These are phyloP conservation scores for Prietella phreatophila DNA, from an alignment of 2,113 vertebrate genomes.

Conservation along the genomic window DNA sequence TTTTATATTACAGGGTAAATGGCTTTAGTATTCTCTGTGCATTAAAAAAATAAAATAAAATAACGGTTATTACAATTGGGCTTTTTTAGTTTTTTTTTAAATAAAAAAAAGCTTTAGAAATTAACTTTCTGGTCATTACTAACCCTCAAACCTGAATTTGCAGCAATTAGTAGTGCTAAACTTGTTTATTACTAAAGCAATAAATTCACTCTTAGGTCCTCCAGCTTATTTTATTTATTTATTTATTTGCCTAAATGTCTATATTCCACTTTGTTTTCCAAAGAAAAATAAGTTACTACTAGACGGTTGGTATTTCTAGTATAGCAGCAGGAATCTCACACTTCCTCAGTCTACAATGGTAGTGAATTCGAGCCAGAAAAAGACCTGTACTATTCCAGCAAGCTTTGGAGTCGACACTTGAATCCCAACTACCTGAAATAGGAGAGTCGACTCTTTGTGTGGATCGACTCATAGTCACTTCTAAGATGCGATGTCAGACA, in stretches of 20 bases:
- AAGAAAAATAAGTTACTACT: background rate
- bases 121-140: too few species aligned
- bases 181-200: too few species aligned
- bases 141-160: too few species aligned
- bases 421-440: background rate
- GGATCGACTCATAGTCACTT: background rate
- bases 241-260: background rate
- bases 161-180: too few species aligned
- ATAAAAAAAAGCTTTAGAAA: too few species aligned
- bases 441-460: background rate
- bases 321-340: background rate
- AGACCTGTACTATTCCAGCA: background rate
- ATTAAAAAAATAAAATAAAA: too few species aligned
- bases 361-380: background rate
- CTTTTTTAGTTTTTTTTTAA: too few species aligned
- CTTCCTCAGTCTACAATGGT: background rate
- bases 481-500: background rate
- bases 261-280: background rate
- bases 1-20: too few species aligned
- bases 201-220: too few species aligned
- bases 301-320: background rate
- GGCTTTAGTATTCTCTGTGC: too few species aligned
- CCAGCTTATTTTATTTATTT: too few species aligned
- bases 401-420: background rate
- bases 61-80: too few species aligned